Conservation (phyloP, 2,797 vertebrate species). For the Mormyrops attenuatus region DNA sequence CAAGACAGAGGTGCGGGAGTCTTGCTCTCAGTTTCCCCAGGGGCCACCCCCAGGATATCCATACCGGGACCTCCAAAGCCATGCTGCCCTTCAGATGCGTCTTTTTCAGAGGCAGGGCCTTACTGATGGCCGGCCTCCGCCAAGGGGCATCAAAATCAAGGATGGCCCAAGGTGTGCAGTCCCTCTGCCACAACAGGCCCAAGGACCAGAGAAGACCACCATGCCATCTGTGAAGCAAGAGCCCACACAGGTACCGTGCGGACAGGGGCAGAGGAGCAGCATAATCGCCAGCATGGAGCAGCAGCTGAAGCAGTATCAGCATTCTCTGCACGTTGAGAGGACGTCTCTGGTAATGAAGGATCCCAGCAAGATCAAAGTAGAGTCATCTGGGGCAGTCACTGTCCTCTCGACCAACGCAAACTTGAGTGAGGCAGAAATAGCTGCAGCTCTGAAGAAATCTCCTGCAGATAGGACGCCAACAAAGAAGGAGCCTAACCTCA, state of each 20-base stretch:
- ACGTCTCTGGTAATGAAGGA: slow-evolving; percentile 76
- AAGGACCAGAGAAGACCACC: slow-evolving; percentile 50
- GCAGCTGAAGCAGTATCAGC: slow-evolving; percentile 83
- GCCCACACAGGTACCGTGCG: slow-evolving; percentile 49
- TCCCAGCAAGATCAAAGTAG: slow-evolving; percentile 82
- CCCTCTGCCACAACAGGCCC: slow-evolving; percentile 40
- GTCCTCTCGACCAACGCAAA: slow-evolving; percentile 73
- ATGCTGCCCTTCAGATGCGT: slow-evolving; percentile 82
- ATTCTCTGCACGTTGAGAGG: slow-evolving; percentile 82
- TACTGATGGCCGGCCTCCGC: slow-evolving; percentile 48
- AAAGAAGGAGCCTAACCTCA: slow-evolving; percentile 82
- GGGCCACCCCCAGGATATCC: slow-evolving; percentile 59
- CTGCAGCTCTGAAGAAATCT: slow-evolving; percentile 50
- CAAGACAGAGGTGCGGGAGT: slow-evolving; percentile 57
- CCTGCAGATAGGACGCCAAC: slow-evolving; percentile 74
- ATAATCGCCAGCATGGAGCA: slow-evolving; percentile 95
- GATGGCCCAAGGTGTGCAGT: slow-evolving; percentile 62
- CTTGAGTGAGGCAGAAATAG: slow-evolving; percentile 58
- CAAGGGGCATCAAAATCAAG: slow-evolving; percentile 72
- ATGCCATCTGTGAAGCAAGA: slow-evolving; percentile 61
- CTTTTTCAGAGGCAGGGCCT: slow-evolving; percentile 78
- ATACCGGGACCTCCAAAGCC: slow-evolving; percentile 72
- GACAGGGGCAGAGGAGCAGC: slow-evolving; percentile 63
- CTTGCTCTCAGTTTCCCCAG: slow-evolving; percentile 57
- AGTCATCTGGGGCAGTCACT: slow-evolving; percentile 79